These are phyloP conservation scores for Acheta domesticus DNA, from an alignment of 2,888 invertebrate genomes.

Conservation along the genomic window DNA sequence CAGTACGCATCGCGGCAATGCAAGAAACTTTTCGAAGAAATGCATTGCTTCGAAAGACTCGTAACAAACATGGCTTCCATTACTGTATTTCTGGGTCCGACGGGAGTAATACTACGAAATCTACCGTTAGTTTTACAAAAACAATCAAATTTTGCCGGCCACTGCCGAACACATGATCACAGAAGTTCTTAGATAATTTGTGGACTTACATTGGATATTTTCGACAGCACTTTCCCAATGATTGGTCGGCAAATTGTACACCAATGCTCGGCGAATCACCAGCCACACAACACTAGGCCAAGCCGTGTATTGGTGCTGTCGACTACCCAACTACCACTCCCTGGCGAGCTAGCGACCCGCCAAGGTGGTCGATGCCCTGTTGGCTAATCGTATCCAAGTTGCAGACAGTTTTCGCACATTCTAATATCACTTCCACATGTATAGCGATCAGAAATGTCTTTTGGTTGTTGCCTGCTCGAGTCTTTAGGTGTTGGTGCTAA, in stretches of 20 bases:
- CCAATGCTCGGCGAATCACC: conserved; percentile 71
- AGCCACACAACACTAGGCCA: conserved; percentile 34
- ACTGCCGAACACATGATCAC: conserved; percentile 40
- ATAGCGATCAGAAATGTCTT: too few species aligned
- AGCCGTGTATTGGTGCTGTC: conserved; percentile 38
- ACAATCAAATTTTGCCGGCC: conserved; percentile 39
- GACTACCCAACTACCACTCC: conserved; percentile 56
- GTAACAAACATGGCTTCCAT: conserved; percentile 44
- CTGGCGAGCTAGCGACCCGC: conserved; percentile 44
- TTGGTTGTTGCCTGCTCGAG: too few species aligned
- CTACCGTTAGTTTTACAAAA: conserved; percentile 25
- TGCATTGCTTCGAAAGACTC: background rate
- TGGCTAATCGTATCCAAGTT: conserved; percentile 22
- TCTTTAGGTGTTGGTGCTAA: background rate
- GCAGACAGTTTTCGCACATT: too few species aligned
- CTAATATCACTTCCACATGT: too few species aligned
- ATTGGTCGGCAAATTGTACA: conserved; percentile 84
- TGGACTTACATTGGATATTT: conserved; percentile 72
- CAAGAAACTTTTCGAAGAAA: background rate
- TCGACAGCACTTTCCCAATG: conserved; percentile 75
- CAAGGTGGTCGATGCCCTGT: conserved; percentile 35
- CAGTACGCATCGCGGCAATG: background rate
- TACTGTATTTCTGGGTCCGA: conserved; percentile 29
- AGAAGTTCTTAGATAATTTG: conserved; percentile 61
- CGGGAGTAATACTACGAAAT: background rate